phyloP scores from a whole-genome alignment of 1,140 invertebrate genomes.

The Scaptomyza graminum region DNA sequence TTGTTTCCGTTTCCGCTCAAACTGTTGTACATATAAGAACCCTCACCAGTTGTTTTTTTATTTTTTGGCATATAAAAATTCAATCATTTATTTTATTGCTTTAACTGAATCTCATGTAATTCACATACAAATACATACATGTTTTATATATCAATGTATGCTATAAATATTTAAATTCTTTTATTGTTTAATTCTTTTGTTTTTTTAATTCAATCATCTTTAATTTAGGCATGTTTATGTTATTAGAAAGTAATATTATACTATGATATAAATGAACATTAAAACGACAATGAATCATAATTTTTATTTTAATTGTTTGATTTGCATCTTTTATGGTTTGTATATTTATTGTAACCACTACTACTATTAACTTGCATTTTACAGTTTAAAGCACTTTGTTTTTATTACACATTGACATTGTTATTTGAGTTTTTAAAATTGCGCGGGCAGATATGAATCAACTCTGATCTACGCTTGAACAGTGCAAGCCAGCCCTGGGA shows the following conservation, averaged over 20 bases:
- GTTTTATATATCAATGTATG: not conserved
- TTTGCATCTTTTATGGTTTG: constrained; percentile 29
- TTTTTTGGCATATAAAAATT: not conserved
- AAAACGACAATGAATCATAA: constrained; percentile 27
- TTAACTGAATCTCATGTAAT: constrained; percentile 18
- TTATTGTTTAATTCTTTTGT: constrained; percentile 1
- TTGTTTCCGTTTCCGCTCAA: constrained; percentile 48
- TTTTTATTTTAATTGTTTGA: constrained; percentile 30
- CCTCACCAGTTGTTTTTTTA: constrained; percentile 28
- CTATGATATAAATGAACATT: constrained; percentile 27
- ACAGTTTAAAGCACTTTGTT: not conserved
- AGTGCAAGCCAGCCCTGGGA: constrained; percentile 8
- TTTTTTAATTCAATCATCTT: constrained; percentile 22
- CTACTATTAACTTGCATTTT: not conserved
- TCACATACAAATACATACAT: constrained; percentile 11
- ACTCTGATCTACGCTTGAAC: constrained; percentile 14
- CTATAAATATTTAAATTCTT: constrained; percentile 3
- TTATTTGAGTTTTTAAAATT: not conserved
- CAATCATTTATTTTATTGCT: not conserved
- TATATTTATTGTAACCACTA: constrained; percentile 7
- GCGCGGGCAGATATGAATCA: constrained; percentile 26
- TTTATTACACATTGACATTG: not conserved
- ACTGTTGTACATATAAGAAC: constrained; percentile 18
- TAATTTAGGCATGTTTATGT: constrained; percentile 34
- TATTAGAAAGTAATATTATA: constrained; percentile 28